These are phyloP conservation scores for Cromileptes altivelis DNA, from an alignment of 2,113 vertebrate species.

Conservation along the genomic window DNA sequence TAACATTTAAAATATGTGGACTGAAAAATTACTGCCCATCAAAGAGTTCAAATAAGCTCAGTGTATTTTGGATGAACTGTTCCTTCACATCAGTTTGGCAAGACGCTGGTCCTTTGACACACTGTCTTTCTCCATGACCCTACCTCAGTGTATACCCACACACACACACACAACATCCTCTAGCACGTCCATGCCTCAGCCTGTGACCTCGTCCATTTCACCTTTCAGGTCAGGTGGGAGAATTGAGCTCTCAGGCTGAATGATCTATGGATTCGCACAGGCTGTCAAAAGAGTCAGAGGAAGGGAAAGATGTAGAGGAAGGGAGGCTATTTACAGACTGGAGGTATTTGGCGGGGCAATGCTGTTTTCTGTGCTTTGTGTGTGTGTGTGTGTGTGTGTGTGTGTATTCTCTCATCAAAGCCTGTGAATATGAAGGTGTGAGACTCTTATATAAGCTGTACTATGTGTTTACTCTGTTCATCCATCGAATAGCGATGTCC, in stretches of 20 bases:
- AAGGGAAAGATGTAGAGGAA: slow-evolving; percentile 53
- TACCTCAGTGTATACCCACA: not conserved
- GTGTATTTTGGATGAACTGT: not conserved
- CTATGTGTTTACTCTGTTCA: slow-evolving; percentile 66
- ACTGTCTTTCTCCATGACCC: not conserved
- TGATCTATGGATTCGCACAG: slow-evolving; percentile 61
- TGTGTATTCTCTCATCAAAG: slow-evolving; percentile 38
- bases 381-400: slow-evolving; percentile 28
- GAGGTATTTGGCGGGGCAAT: slow-evolving; percentile 51
- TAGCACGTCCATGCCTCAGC: slow-evolving; percentile 10
- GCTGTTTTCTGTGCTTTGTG: slow-evolving; percentile 37
- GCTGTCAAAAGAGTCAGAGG: slow-evolving; percentile 55
- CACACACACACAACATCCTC: slow-evolving; percentile 3
- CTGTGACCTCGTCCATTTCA: slow-evolving; percentile 46
- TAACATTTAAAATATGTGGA: not conserved
- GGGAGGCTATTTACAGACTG: slow-evolving; percentile 60
- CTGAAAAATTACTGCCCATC: not conserved
- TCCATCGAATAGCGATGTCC: slow-evolving; percentile 29
- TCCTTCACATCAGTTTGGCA: not conserved
- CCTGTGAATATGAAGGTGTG: slow-evolving; percentile 60
- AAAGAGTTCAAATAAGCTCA: not conserved
- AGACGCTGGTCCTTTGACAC: slow-evolving; percentile 12
- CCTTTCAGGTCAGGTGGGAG: slow-evolving; percentile 44
- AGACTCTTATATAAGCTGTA: slow-evolving; percentile 60
- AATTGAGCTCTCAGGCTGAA: not conserved